Base-by-base conservation (phyloP, 2,888 invertebrate genomes). In the Leucozona laternaria region DNA sequence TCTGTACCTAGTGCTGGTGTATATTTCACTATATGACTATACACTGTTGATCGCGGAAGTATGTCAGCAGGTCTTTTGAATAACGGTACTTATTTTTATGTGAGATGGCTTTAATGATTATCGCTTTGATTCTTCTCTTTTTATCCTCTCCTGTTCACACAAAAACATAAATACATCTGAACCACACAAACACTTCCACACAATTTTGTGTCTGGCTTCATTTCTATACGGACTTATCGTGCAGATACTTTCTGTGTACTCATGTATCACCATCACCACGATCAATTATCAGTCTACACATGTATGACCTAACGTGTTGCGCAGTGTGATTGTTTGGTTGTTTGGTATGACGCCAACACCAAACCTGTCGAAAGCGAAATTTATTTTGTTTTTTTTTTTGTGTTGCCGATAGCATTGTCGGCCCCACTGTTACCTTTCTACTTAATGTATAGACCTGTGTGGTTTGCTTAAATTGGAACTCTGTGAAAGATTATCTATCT, bases 31-130 rank as follows among this genome's bases (percentile, higher is more conserved):
- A 70, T 75, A 70, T 71, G 28, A 34, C 37, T 76, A 73, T 79
- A 86, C 82, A 66, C 86, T 89, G 90, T 89, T 90, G 90, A 91
- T 90, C 90, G 89, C 92, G 93, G 92, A 93, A 93, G 93, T 93
- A 90, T 93, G 92, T 93, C 92, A 93, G 92, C 92, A 92, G 92
- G 92, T 93, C 92, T 92, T 90, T 91, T 89, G 90, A 89, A 89
- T 92, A 93, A 93, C 92, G 92, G 92, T 92, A 91, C 88, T 90
- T 85, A 82, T 89, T 88, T 88, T 88, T 88, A 88, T 88, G 86
- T 88, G 86, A 88, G 88, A 88, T 89, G 84, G 86, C 88, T 88
- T 88, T 88, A 87, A 81, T 88, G 87, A 82, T 87, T 76, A 79
- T 83, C 77, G 82, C 72, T 88, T 86, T 70, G 79, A 81, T 81